Conservation (phyloP, 1,140 invertebrate genomes). For the Diabrotica undecimpunctata region DNA sequence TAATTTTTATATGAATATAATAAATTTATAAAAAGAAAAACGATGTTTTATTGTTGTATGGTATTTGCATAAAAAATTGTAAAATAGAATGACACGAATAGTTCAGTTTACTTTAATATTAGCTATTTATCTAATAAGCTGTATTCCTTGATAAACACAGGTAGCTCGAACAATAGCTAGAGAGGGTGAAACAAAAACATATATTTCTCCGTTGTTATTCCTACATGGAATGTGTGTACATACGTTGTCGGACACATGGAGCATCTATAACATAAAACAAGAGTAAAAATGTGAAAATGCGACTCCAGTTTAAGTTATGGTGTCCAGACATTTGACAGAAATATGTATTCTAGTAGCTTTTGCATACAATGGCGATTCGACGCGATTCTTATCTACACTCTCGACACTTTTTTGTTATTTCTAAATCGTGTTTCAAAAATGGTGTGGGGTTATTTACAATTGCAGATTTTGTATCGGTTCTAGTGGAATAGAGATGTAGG, state of each 20-base stretch:
- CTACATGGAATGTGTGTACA: slow-evolving; percentile 12
- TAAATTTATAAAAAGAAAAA: no score
- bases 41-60: no score
- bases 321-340: slow-evolving; percentile 32
- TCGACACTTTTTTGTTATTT: slow-evolving; percentile 38
- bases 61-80: no score
- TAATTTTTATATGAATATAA: no score
- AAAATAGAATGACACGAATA: no score
- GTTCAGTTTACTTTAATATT: no score
- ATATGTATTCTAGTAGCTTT: slow-evolving; percentile 39
- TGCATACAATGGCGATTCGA: slow-evolving; percentile 36
- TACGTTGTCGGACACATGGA: slow-evolving; percentile 10
- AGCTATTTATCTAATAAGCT: no score
- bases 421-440: slow-evolving; percentile 32
- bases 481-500: neutral
- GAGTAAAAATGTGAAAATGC: slow-evolving; percentile 15
- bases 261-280: slow-evolving; percentile 12
- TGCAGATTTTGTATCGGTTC: slow-evolving; percentile 20
- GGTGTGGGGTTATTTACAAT: slow-evolving; percentile 22
- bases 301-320: slow-evolving; percentile 14
- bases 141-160: no score
- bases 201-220: slow-evolving; percentile 5
- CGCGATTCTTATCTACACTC: slow-evolving; percentile 32
- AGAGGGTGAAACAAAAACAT: neutral
- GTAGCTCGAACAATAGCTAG: neutral